Percentiles rank a stretch among this genome's conserved stretches.
phyloP scores from a whole-genome alignment of 2,888 invertebrate species.

The Chaetogeoica ovagalla region DNA sequence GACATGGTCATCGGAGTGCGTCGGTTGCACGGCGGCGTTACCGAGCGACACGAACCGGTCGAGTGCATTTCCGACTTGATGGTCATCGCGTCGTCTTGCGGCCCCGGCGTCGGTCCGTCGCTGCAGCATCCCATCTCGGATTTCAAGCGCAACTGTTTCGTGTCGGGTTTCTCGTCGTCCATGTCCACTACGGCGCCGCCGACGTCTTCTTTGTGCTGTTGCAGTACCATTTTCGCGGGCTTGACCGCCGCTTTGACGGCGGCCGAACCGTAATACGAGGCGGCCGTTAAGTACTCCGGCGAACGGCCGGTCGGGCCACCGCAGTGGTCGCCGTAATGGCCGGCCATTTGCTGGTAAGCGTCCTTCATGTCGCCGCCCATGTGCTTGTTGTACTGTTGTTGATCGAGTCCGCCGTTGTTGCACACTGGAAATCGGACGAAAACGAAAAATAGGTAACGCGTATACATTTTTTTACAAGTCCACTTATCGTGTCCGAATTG shows the following conservation, averaged over 20 bases:
- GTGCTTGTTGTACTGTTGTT: constrained; percentile 27
- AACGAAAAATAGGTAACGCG: not conserved
- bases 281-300: constrained; percentile 39
- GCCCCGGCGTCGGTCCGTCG: constrained; percentile 18
- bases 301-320: constrained; percentile 14
- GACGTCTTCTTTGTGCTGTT: constrained; percentile 55
- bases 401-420: constrained; percentile 35
- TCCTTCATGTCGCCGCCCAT: constrained; percentile 34
- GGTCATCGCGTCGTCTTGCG: constrained; percentile 31
- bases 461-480: no score
- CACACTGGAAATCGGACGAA: constrained; percentile 34
- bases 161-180: constrained; percentile 62
- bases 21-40: constrained; percentile 54
- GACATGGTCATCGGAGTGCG: constrained; percentile 47
- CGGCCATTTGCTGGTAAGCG: constrained; percentile 52
- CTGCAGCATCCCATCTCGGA: constrained; percentile 54
- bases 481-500: no score
- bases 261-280: constrained; percentile 55
- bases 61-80: constrained; percentile 52
- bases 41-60: constrained; percentile 54
- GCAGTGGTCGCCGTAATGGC: constrained; percentile 55
- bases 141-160: constrained; percentile 61
- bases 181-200: constrained; percentile 21
- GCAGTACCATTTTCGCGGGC: constrained; percentile 63
- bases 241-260: constrained; percentile 58